Percentiles rank a stretch among this genome's conserved stretches.
Conservation (phyloP, 2,113 vertebrate genomes). For the Antechinus stuartii region DNA sequence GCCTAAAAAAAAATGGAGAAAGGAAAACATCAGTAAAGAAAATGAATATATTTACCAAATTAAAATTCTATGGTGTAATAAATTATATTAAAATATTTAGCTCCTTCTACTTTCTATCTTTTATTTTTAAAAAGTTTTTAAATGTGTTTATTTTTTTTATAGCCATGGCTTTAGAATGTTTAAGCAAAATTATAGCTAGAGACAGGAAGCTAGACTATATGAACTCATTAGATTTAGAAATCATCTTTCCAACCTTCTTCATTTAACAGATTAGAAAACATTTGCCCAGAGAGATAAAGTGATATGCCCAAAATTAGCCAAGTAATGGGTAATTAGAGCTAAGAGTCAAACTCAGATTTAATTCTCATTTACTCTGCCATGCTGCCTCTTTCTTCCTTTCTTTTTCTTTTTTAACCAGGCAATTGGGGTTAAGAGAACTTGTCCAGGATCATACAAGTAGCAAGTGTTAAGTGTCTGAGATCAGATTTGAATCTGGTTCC, state of each 20-base stretch:
- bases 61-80: neutral
- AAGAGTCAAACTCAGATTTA: neutral
- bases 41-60: neutral
- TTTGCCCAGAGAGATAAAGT: neutral
- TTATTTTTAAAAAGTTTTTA: neutral
- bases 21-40: conserved; percentile 46
- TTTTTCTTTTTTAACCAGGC: too few relatives aligned
- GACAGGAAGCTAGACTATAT: neutral
- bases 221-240: neutral
- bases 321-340: neutral
- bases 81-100: neutral
- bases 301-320: neutral
- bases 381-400: neutral
- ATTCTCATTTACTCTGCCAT: neutral
- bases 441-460: too few relatives aligned
- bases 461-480: too few relatives aligned
- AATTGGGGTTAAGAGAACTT: too few relatives aligned
- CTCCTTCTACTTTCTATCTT: neutral
- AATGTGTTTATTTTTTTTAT: neutral
- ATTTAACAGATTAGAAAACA: neutral
- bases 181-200: neutral
- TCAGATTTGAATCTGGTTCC: too few relatives aligned
- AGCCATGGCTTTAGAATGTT: neutral
- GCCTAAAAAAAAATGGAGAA: conserved; percentile 77
- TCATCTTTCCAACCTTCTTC: neutral